Evolutionary conservation across 2,797 vertebrate genomes (phyloP), one percentile per base, ranked within the genome.

Genomic region (Periophthalmus magnuspinnatus): DNA sequence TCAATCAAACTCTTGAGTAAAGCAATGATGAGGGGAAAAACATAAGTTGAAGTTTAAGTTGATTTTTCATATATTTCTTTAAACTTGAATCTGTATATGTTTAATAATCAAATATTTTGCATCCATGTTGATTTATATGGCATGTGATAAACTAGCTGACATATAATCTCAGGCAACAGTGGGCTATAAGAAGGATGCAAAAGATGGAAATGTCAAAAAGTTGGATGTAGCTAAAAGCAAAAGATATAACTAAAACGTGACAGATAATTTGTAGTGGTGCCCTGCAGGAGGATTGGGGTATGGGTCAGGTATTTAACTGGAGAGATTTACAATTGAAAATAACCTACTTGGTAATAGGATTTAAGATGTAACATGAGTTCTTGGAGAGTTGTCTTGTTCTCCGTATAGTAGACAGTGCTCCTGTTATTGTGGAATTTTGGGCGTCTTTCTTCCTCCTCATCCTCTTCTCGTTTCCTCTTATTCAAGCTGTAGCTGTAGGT

Each of bases 271-370:
- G 11, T 21, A 24, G 10, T 24, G 10, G 5, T 57, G 24, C 24
- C 13, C 5, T 6, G 28, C 14, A 14, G 22, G 57, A 5, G 13
- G 5, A 57, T 14, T 16, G 0, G 14, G 3, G 9, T 6, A 56
- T 16, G 11, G 11, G 38, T 13, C 11, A 2, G 9, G 5, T 13
- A n/a, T 60, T 36, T 36, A 10, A 61, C 8, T 59, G 32, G 16
- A 19, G 13, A 6, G 13, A 59, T 19, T n/a, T 22, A 61, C 5
- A 6, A 41, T 60, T 56, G 54, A 32, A 32, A 14, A 32, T 22
- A 57, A 90, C 91, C 85, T 79, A 96, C 96, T 21, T 19, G 57
- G 69, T 93, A 93, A 74, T 98, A 97, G 0, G 95, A 94, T 0
- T 79, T 81, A 0, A 95, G 83, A 78, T 95, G 95, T 33, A 85